Conservation (phyloP, 1,140 invertebrate genomes). For the Magallana ariakensis region DNA sequence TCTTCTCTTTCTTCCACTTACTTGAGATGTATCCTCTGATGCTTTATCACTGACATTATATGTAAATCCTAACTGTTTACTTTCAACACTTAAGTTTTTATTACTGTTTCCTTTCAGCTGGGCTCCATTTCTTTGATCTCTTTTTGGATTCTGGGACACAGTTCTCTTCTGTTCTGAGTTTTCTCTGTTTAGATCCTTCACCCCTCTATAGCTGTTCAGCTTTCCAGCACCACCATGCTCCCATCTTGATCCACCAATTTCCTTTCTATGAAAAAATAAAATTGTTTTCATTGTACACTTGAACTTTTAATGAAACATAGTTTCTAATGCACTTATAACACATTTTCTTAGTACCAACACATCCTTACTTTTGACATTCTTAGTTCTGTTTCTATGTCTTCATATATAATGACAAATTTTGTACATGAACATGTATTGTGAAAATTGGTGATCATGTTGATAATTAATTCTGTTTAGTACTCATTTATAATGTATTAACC, state of each 20-base stretch:
- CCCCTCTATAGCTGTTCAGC: slow-evolving; percentile 65
- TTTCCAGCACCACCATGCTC: slow-evolving; percentile 71
- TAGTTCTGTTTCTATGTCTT: too few relatives aligned
- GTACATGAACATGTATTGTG: too few relatives aligned
- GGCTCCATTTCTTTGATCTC: too few relatives aligned
- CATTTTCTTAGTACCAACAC: too few relatives aligned
- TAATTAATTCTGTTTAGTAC: too few relatives aligned
- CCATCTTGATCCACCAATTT: slow-evolving; percentile 72
- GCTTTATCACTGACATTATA: slow-evolving; percentile 8
- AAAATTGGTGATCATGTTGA: too few relatives aligned
- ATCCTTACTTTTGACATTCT: too few relatives aligned
- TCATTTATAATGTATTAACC: slow-evolving; percentile 41
- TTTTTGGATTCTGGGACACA: background rate
- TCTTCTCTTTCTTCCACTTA: background rate
- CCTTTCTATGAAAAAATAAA: slow-evolving; percentile 63
- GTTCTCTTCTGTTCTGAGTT: background rate
- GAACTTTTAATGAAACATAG: too few relatives aligned
- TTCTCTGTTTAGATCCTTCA: slow-evolving; percentile 79
- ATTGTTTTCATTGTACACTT: too few relatives aligned
- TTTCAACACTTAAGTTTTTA: background rate
- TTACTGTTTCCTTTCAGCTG: background rate
- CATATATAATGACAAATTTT: too few relatives aligned
- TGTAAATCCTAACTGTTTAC: background rate
- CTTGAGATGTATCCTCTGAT: background rate
- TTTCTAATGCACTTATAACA: too few relatives aligned